Conservation (phyloP, 2,797 vertebrate genomes). For the Poeciliopsis presidionis region DNA sequence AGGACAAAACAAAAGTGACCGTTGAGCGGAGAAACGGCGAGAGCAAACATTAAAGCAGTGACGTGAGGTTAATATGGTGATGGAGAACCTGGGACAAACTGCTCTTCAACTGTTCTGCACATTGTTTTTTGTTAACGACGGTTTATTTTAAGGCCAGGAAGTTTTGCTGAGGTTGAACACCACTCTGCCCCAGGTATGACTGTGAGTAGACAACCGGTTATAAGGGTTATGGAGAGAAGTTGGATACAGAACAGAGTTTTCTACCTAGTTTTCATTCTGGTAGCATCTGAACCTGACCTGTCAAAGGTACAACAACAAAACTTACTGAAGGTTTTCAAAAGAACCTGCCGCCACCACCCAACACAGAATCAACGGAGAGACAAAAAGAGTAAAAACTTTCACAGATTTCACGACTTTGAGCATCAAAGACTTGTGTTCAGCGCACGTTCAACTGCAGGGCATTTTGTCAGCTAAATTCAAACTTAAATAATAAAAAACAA, state of each 20-base stretch:
- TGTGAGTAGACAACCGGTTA: slow-evolving; percentile 48
- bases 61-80: slow-evolving; percentile 46
- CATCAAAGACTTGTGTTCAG: background rate
- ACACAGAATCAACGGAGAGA: background rate
- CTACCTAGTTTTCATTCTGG: slow-evolving; percentile 79
- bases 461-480: background rate
- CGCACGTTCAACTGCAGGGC: background rate
- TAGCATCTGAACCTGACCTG: slow-evolving; percentile 80
- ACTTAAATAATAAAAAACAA: background rate
- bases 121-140: slow-evolving; percentile 2
- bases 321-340: slow-evolving; percentile 52
- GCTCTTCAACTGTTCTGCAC: slow-evolving; percentile 22
- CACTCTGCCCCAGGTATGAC: slow-evolving; percentile 62
- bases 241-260: slow-evolving; percentile 62
- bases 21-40: slow-evolving; percentile 14
- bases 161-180: slow-evolving; percentile 24
- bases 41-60: background rate
- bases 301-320: slow-evolving; percentile 76
- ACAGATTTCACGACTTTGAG: background rate
- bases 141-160: slow-evolving; percentile 11
- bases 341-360: background rate
- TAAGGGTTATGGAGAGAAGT: slow-evolving; percentile 49
- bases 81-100: slow-evolving; percentile 63
- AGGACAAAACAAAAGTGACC: slow-evolving; percentile 8
- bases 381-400: background rate